phyloP scores from a whole-genome alignment of 2,797 vertebrate species.

The Gambusia yucatana region DNA sequence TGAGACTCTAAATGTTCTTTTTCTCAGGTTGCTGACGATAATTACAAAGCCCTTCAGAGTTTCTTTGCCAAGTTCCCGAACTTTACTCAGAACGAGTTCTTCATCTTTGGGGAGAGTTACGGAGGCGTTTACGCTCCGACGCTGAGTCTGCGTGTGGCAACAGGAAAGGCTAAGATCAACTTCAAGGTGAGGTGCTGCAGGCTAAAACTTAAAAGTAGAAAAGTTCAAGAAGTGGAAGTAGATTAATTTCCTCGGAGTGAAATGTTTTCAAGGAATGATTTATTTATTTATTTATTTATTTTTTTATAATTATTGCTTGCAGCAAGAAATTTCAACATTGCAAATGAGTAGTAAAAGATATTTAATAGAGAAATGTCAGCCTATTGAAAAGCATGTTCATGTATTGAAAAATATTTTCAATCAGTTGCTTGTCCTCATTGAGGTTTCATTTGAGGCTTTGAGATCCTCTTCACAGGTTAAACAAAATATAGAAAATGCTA shows the following conservation, averaged over 20 bases:
- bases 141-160: conserved; percentile 74
- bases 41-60: conserved; percentile 80
- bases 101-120: conserved; percentile 84
- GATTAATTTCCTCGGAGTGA: neutral
- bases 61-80: conserved; percentile 83
- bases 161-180: conserved; percentile 72
- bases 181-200: conserved; percentile 72
- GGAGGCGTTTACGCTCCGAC: conserved; percentile 83
- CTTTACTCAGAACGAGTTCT: conserved; percentile 81
- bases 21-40: conserved; percentile 80
- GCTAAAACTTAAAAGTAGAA: neutral
- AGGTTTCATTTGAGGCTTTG: neutral
- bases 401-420: neutral
- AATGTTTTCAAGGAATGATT: neutral
- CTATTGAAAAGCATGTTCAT: neutral
- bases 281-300: neutral
- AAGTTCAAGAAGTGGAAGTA: neutral
- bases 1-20: neutral
- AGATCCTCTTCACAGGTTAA: neutral
- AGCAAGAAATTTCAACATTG: neutral
- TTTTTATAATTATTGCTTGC: neutral
- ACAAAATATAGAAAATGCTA: neutral
- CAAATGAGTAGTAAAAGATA: neutral
- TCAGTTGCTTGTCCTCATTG: neutral
- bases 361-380: neutral